Evolutionary conservation across 2,888 invertebrate genomes (phyloP).

Genomic region (Rosalia funebris): DNA sequence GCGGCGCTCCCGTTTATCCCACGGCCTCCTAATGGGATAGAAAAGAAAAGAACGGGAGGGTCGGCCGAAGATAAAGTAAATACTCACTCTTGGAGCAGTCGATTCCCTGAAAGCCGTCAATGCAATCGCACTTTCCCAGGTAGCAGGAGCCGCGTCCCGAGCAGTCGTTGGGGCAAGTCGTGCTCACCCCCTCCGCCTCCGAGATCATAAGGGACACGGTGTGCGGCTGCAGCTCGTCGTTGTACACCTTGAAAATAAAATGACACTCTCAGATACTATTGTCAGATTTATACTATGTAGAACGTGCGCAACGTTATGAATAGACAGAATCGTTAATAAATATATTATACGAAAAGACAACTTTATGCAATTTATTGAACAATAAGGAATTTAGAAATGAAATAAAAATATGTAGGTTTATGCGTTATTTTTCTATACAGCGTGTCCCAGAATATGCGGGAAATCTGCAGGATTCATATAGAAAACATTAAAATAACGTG

Average conservation of each 20-base stretch:
- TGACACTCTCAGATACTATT: no score
- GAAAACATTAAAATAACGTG: no score
- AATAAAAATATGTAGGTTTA: no score
- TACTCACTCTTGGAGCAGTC: slow-evolving; percentile 84
- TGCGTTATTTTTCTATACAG: no score
- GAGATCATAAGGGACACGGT: slow-evolving; percentile 86
- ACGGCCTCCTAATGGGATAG: slow-evolving; percentile 45
- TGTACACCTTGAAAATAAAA: slow-evolving; percentile 71
- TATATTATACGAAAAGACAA: no score
- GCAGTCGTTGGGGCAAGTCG: slow-evolving; percentile 92
- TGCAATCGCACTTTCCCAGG: slow-evolving; percentile 92
- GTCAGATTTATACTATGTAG: no score
- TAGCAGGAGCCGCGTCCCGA: slow-evolving; percentile 92
- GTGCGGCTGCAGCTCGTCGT: slow-evolving; percentile 89
- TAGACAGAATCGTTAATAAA: no score
- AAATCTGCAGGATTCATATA: no score
- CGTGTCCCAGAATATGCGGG: no score
- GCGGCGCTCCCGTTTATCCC: slow-evolving; percentile 39
- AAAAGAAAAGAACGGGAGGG: slow-evolving; percentile 30
- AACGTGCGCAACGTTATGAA: no score
- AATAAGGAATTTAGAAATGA: no score
- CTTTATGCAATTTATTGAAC: no score
- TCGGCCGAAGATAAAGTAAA: slow-evolving; percentile 44
- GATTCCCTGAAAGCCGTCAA: slow-evolving; percentile 88
- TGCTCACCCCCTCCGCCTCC: slow-evolving; percentile 90